Base-by-base conservation (phyloP, 2,113 vertebrate genomes). In the Leptobrachium ailaonicum region DNA sequence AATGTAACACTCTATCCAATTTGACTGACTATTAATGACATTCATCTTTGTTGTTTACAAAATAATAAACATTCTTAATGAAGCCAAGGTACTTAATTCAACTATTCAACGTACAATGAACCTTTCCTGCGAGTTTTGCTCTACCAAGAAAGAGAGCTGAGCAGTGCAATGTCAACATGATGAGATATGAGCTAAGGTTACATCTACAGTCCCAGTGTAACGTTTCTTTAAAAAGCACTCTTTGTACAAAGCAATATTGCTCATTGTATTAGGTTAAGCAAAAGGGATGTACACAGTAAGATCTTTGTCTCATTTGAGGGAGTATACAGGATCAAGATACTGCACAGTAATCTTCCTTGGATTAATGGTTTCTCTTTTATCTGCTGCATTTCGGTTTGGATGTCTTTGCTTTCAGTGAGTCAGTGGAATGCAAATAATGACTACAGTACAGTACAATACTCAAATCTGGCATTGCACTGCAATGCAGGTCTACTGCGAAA, bases 351-450 rank as follows among this genome's bases (percentile, higher is more conserved):
- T 99, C 97, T 98, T 95, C 88, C 90, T 92, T 94, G 95, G 96
- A 99, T 99, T 98, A 98, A 98, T 96, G 94, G 96, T 96, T 98
- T 96, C 96, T 96, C 95, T 96, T 98, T 98, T 97, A 99, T 98
- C 96, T 98, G 95, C 94, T 94, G 94, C 93, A 95, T 95, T 96
- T 96, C 93, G 89, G 92, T 93, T 98, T 95, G 95, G 95, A 99
- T 97, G 96, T 98, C 96, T 98, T 94, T 94, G 90, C 95, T 92
- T 92, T 92, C 92, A 94, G 94, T 92, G 92, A 95, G 92, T 94
- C 95, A 94, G 92, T 96, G 94, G 97, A 98, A 99, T 99, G 96
- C 96, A 98, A 98, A 98, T 98, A 94, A 96, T 90, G 87, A 82
- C 87, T 83, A 89, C 87, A 89, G 89, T 90, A 75, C 88, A 86